These are phyloP conservation scores for Eucriotettix oculatus DNA, from an alignment of 2,888 invertebrate genomes.

Conservation along the genomic window DNA sequence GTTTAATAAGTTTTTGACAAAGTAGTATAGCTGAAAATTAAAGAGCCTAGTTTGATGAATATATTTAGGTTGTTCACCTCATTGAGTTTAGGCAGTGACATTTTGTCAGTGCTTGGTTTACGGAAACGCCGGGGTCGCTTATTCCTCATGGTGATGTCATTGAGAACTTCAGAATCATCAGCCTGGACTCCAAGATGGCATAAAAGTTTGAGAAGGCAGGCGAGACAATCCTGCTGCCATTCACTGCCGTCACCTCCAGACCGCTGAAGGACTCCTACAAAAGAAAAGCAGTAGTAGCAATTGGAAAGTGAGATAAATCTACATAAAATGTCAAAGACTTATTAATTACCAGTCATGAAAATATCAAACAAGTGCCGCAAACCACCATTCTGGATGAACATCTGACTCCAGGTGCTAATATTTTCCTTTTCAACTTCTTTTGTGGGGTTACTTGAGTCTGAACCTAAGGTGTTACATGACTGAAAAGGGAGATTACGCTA, in stretches of 20 bases:
- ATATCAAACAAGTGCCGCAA: conserved; percentile 77
- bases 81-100: conserved; percentile 53
- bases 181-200: conserved; percentile 67
- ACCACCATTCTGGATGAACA: conserved; percentile 77
- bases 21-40: no score
- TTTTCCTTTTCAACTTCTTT: conserved; percentile 19
- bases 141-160: conserved; percentile 8
- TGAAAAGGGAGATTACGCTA: no score
- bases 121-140: conserved; percentile 13
- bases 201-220: conserved; percentile 66
- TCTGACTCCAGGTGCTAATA: conserved; percentile 47
- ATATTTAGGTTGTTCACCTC: conserved; percentile 28
- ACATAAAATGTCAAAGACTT: background rate
- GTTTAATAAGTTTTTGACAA: no score
- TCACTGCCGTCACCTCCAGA: conserved; percentile 60
- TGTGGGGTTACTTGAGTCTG: background rate
- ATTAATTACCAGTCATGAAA: conserved; percentile 58
- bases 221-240: conserved; percentile 90
- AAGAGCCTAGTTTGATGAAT: no score
- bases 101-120: conserved; percentile 36
- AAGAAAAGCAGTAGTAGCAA: conserved; percentile 8
- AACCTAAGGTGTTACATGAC: no score
- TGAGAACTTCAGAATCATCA: conserved; percentile 16
- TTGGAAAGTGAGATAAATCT: conserved; percentile 12
- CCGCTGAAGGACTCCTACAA: conserved; percentile 48